Evolutionary conservation across 1,140 invertebrate genomes (phyloP).

Genomic region (Apis mellifera): DNA sequence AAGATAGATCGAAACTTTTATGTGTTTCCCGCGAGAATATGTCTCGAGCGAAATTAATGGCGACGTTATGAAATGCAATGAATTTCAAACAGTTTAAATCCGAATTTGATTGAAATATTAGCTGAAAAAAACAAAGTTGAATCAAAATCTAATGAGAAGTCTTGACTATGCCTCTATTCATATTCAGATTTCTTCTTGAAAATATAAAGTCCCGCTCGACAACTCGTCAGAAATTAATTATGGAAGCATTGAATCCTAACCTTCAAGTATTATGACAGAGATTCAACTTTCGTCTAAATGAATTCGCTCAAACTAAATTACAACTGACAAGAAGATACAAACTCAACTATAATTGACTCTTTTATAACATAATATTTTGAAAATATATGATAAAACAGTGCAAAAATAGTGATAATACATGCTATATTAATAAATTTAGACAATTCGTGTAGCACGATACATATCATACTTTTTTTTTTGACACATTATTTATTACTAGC

Average conservation of each 20-base stretch:
- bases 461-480: no score
- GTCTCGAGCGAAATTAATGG: neutral
- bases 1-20: no score
- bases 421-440: no score
- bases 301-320: neutral
- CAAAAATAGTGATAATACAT: no score
- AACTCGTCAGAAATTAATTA: constrained; percentile 24
- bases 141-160: constrained; percentile 26
- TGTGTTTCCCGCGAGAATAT: no score
- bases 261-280: constrained; percentile 13
- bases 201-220: neutral
- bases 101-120: neutral
- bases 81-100: constrained; percentile 26
- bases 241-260: neutral
- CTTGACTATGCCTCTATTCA: no score
- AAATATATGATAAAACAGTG: no score
- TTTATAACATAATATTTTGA: no score
- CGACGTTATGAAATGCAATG: neutral
- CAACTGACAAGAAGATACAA: no score
- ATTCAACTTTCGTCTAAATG: constrained; percentile 19
- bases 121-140: neutral
- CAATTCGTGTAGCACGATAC: no score
- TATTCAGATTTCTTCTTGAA: constrained; percentile 14
- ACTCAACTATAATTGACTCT: no score
- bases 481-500: no score